These are phyloP conservation scores for Bradypus variegatus DNA, from an alignment of 2,797 vertebrate genomes.

Conservation along the genomic window DNA sequence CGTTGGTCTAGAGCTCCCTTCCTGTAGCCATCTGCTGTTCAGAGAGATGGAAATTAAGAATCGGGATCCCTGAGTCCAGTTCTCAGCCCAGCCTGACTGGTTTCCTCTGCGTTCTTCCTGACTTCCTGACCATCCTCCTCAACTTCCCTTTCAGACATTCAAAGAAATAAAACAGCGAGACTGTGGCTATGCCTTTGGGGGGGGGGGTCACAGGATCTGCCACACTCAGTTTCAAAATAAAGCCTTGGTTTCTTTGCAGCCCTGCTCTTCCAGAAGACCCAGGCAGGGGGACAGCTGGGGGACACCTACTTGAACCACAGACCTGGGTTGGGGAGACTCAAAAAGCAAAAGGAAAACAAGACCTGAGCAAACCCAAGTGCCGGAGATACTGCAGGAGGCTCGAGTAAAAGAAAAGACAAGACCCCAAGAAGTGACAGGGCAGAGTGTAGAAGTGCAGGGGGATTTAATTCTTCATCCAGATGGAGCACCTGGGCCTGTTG, in stretches of 20 bases:
- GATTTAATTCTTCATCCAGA: neutral
- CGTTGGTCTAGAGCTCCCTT: neutral
- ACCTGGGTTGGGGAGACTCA: neutral
- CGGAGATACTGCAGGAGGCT: neutral
- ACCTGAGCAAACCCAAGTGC: neutral
- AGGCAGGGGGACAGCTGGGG: neutral
- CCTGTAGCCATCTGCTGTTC: neutral
- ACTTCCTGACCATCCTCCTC: neutral
- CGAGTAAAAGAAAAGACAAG: neutral
- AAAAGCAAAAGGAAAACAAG: neutral
- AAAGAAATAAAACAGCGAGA: neutral
- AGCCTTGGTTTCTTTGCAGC: neutral
- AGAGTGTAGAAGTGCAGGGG: neutral
- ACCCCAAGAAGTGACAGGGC: neutral
- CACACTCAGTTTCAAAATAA: neutral
- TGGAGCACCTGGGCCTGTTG: neutral
- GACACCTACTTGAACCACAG: neutral
- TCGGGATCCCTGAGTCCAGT: neutral
- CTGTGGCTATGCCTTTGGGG: neutral
- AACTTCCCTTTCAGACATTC: neutral
- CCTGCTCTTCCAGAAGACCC: neutral
- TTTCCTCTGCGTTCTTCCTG: neutral
- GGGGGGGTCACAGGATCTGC: too few species aligned
- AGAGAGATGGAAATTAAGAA: neutral
- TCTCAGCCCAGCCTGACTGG: neutral